Percentiles rank a stretch among this genome's conserved stretches.
Evolutionary conservation across 2,888 invertebrate genomes (phyloP).

Genomic region (Thysanoteuthis rhombus): DNA sequence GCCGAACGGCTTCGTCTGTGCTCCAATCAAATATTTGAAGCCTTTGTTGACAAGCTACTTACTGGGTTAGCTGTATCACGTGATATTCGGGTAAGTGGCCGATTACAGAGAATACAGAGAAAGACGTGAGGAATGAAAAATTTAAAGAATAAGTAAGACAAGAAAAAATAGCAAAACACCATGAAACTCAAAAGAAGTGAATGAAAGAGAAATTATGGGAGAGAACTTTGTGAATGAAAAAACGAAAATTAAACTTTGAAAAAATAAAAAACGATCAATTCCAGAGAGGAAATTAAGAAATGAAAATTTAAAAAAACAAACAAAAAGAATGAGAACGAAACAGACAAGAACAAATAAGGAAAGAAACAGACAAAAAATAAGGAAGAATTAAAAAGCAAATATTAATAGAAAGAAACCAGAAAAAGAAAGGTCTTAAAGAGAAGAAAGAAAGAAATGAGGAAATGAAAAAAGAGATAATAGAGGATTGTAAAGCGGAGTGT

Average conservation of each 20-base stretch:
- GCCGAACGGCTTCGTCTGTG: neutral
- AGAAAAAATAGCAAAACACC: neutral
- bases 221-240: neutral
- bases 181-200: neutral
- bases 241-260: neutral
- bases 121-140: neutral
- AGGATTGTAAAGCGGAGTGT: neutral
- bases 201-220: too few species aligned
- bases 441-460: neutral
- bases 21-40: neutral
- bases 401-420: neutral
- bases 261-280: neutral
- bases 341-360: neutral
- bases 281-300: neutral
- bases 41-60: neutral
- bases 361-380: neutral
- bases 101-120: neutral
- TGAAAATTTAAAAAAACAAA: neutral
- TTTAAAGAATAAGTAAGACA: fast-evolving
- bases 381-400: neutral
- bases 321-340: neutral
- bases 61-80: neutral
- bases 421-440: neutral
- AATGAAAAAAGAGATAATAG: neutral
- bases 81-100: neutral